Percentiles rank a stretch among this genome's conserved stretches.
Conservation (phyloP, 2,797 vertebrate species). For the Myiothlypis coronata region DNA sequence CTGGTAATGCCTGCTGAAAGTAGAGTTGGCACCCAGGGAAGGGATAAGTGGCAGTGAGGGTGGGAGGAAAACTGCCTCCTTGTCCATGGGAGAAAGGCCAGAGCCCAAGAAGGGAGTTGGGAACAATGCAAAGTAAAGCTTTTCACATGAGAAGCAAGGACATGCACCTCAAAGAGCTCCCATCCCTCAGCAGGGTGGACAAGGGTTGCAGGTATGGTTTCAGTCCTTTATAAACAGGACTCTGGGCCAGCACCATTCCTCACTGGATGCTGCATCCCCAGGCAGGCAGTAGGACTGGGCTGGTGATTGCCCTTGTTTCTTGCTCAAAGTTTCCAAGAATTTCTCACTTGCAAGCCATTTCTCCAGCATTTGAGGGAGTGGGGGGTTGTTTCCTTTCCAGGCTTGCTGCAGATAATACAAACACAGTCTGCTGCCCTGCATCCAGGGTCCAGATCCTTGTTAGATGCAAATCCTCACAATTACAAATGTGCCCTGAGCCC, state of each 20-base stretch:
- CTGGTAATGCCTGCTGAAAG: neutral
- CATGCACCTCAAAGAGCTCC: neutral
- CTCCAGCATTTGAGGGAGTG: neutral
- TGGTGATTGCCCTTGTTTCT: neutral
- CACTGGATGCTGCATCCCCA: neutral
- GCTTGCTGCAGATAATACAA: neutral
- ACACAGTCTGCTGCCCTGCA: neutral
- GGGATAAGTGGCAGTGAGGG: neutral
- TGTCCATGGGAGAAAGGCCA: neutral
- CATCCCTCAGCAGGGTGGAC: neutral
- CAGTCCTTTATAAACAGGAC: neutral
- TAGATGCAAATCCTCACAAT: neutral
- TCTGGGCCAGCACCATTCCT: neutral
- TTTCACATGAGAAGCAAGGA: neutral
- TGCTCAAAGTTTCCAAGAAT: neutral
- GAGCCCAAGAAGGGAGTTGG: neutral
- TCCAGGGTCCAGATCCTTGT: neutral
- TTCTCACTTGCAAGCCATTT: neutral
- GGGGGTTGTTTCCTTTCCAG: neutral
- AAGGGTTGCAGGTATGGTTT: no score
- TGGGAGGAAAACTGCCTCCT: neutral
- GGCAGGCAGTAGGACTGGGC: neutral
- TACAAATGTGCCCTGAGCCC: neutral
- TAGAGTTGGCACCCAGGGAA: neutral
- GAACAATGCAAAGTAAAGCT: neutral